Evolutionary conservation across 2,888 invertebrate genomes (phyloP).

Genomic region (Ditula angustiorana): DNA sequence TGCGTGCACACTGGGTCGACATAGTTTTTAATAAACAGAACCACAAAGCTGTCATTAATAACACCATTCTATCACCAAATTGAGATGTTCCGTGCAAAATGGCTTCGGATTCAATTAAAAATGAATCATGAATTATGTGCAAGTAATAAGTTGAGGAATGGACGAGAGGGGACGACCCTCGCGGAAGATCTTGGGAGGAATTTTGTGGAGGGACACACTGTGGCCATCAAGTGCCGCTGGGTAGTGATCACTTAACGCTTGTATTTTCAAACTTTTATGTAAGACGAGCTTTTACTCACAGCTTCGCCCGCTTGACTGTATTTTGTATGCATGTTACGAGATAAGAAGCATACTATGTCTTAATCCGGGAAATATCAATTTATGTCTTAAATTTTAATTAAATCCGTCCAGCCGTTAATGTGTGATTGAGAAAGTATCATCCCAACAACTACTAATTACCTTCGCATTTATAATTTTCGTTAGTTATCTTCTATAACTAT

Average conservation of each 20-base stretch:
- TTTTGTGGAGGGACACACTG: conserved; percentile 47
- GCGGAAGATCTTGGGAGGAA: conserved; percentile 52
- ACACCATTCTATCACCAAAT: conserved; percentile 39
- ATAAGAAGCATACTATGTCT: too few relatives aligned
- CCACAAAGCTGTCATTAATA: conserved; percentile 44
- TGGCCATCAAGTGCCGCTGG: conserved; percentile 20
- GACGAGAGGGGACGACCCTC: conserved; percentile 56
- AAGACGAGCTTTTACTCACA: background rate
- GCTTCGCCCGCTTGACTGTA: too few relatives aligned
- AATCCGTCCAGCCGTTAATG: too few relatives aligned
- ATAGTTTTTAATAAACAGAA: conserved; percentile 32
- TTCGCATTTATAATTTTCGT: too few relatives aligned
- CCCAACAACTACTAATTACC: too few relatives aligned
- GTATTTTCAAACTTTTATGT: background rate
- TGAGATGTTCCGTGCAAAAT: conserved; percentile 45
- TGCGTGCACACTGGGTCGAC: background rate
- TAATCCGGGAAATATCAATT: too few relatives aligned
- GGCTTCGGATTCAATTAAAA: conserved; percentile 67
- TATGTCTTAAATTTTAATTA: too few relatives aligned
- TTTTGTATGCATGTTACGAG: too few relatives aligned
- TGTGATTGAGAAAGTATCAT: too few relatives aligned
- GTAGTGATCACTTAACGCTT: background rate
- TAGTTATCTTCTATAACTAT: too few relatives aligned
- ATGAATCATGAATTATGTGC: conserved; percentile 65
- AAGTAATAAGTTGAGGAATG: conserved; percentile 55